Percentiles rank a stretch among this genome's conserved stretches.
These are phyloP conservation scores for Hemiprocne comata DNA, from an alignment of 2,113 vertebrate species.

Conservation along the genomic window DNA sequence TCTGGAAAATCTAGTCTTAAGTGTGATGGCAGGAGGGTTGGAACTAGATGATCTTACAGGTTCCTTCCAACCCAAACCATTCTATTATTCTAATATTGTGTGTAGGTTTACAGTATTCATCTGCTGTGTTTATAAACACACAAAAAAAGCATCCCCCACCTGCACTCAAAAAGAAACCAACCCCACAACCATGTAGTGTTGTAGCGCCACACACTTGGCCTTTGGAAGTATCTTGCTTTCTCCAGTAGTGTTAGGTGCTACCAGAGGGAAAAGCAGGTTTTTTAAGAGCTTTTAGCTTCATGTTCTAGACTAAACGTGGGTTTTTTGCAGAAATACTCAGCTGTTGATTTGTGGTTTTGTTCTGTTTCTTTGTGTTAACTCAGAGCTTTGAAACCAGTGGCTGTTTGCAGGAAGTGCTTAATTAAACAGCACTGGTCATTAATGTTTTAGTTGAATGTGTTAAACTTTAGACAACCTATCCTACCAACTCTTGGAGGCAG, in stretches of 20 bases:
- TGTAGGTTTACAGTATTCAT: neutral
- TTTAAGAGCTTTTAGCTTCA: neutral
- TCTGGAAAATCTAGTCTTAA: neutral
- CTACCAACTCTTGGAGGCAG: neutral
- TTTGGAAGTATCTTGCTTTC: neutral
- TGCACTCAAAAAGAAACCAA: neutral
- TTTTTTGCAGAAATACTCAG: neutral
- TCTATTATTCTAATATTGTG: fast-evolving
- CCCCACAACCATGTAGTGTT: too few relatives aligned
- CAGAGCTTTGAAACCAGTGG: too few relatives aligned
- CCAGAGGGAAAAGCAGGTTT: neutral
- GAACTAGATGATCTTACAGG: too few relatives aligned
- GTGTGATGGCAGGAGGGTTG: too few relatives aligned
- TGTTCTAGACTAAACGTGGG: neutral
- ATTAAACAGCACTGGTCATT: neutral
- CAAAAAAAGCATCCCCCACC: neutral
- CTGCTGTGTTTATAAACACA: neutral
- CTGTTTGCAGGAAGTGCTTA: neutral
- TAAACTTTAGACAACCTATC: neutral
- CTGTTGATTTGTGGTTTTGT: neutral
- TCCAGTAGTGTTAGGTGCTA: too few relatives aligned
- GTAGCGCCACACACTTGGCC: too few relatives aligned
- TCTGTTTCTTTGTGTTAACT: neutral
- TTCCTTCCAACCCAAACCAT: too few relatives aligned
- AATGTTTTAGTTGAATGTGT: neutral